Evolutionary conservation across 2,797 vertebrate species (phyloP).

Genomic region (Sardinella longiceps): DNA sequence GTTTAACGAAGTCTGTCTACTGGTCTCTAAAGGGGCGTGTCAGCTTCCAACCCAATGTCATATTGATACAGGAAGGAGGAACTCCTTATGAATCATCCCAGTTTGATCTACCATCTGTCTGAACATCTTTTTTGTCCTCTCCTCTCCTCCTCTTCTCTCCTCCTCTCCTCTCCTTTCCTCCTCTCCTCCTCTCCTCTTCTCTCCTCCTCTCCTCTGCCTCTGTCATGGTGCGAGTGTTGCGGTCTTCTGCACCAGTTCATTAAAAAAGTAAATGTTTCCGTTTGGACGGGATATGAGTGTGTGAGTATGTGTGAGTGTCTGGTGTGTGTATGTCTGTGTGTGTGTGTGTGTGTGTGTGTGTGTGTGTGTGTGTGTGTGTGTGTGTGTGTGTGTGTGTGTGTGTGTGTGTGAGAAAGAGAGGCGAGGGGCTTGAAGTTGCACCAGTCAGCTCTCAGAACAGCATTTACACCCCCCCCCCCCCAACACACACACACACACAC

Average conservation of each 20-base stretch:
- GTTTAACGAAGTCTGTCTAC: too few relatives aligned
- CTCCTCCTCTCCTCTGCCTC: too few relatives aligned
- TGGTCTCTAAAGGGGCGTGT: too few relatives aligned
- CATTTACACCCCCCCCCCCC: too few relatives aligned
- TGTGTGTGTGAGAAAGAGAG: not conserved
- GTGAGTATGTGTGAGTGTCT: too few relatives aligned
- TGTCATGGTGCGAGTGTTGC: conserved; percentile 43
- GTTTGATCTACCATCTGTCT: too few relatives aligned
- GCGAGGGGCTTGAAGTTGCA: conserved; percentile 39
- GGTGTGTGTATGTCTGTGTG: too few relatives aligned
- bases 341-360: not conserved
- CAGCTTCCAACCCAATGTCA: too few relatives aligned
- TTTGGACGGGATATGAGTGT: conserved; percentile 43
- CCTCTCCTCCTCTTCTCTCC: not conserved
- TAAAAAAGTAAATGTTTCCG: conserved; percentile 61
- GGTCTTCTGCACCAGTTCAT: conserved; percentile 59
- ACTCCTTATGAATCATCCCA: too few relatives aligned
- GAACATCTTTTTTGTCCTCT: too few relatives aligned
- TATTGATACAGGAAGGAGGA: too few relatives aligned
- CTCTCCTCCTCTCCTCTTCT: not conserved
- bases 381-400: not conserved
- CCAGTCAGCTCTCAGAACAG: conserved; percentile 48
- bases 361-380: not conserved
- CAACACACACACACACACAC: conserved; percentile 55
- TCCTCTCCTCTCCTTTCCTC: not conserved